Conservation (phyloP, 2,797 vertebrate genomes). For the Clamator glandarius region DNA sequence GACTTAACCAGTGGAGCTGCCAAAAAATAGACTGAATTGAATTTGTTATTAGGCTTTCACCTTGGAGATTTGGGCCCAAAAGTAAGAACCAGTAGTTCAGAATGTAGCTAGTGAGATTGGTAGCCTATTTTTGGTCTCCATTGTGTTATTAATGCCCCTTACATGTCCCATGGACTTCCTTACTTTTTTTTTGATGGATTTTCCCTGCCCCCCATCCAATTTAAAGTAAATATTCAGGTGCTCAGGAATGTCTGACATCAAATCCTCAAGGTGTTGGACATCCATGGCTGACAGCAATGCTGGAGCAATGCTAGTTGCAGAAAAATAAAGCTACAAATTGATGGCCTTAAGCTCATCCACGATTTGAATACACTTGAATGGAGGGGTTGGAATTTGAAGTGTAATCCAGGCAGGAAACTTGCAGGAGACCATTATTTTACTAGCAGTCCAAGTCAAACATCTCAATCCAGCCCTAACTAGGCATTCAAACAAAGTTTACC, state of each 20-base stretch:
- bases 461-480: neutral
- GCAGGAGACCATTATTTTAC: neutral
- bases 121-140: neutral
- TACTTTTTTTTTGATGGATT: neutral
- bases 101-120: slow-evolving; percentile 7
- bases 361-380: neutral
- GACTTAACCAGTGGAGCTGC: slow-evolving; percentile 52
- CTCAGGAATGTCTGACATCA: neutral
- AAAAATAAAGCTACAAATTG: neutral
- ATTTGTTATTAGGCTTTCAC: slow-evolving; percentile 55
- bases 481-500: neutral
- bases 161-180: neutral
- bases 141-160: neutral
- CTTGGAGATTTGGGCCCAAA: neutral
- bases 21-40: slow-evolving; percentile 39
- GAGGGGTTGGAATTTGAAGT: rapidly evolving
- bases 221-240: slow-evolving; percentile 10
- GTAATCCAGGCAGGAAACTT: neutral
- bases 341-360: neutral
- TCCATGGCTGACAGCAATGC: neutral
- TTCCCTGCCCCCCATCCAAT: rapidly evolving
- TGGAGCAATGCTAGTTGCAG: neutral
- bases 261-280: neutral
- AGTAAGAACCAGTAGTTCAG: neutral
- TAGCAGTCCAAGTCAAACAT: neutral